Evolutionary conservation across 2,113 vertebrate species (phyloP), one percentile per base, ranked within the genome.

Genomic region (Oreochromis spilurus): DNA sequence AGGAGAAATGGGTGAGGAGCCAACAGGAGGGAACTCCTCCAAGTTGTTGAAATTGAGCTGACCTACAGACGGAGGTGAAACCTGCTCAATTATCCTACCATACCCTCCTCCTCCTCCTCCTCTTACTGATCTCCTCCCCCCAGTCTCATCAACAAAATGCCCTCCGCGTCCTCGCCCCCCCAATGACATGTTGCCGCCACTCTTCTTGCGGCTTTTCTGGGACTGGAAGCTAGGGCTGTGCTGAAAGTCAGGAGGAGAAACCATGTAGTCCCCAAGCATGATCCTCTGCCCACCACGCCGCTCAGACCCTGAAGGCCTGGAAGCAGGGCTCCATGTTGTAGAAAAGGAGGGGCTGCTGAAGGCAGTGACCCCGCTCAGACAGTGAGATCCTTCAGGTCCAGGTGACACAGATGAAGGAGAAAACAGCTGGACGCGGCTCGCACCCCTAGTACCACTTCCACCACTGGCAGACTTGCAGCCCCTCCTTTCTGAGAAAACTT

Each of bases 1-100:
- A 24, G 96, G 90, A 79, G 96, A 96, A 77, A 95, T 84, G 65
- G 95, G 84, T 45, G 96, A 94, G 26, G 96, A 94, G 81, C 96
- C 96, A 87, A 99, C 96, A n/a, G 98, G 98, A 1, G 99, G 99
- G 88, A 99, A 99, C 81, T 99, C 98, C 81, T 99, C 98, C 93
- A 99, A 86, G 93, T 98, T 99, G 96, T 96, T 97, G 60, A 99
- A 96, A 91, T 99, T 99, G 2, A 98, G 97, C 19, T 96, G 96
- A 81, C 83, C 93, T 38, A 82, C 13, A 92, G 94, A 87, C 45
- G 93, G 93, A 60, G 96, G 95, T 43, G 94, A 96, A 60, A 95
- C 83, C 29, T 93, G 91, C 84, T 95, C 91, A 17, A 55, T 92
- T 58, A 93, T 93, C 87, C 85, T 95, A 54, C 82, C 58, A 36